A percentile compares a stretch with the other conserved stretches of the same genome.
phyloP scores from a whole-genome alignment of 2,888 invertebrate genomes.

The Neoascia interrupta region DNA sequence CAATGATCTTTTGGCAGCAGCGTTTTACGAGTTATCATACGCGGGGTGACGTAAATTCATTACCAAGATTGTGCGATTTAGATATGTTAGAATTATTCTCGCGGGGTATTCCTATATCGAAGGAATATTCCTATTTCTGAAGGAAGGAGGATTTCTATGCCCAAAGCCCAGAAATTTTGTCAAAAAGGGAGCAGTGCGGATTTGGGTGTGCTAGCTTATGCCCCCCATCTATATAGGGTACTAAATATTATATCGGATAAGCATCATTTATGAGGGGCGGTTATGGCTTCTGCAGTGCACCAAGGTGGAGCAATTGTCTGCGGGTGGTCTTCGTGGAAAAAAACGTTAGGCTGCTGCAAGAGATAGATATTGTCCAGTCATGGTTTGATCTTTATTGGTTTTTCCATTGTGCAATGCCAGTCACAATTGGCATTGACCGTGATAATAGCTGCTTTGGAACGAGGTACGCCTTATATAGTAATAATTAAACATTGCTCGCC shows the following conservation, averaged over 20 bases:
- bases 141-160: too few relatives aligned
- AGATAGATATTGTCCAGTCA: conserved; percentile 16
- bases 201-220: conserved; percentile 40
- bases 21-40: too few relatives aligned
- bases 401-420: conserved; percentile 42
- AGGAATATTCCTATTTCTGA: too few relatives aligned
- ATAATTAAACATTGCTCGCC: too few relatives aligned
- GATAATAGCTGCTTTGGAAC: conserved; percentile 15
- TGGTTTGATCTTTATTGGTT: too few relatives aligned
- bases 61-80: too few relatives aligned
- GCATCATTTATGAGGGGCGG: conserved; percentile 50
- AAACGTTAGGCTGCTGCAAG: not conserved
- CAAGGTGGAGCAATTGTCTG: conserved; percentile 35
- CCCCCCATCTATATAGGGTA: conserved; percentile 47
- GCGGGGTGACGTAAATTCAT: too few relatives aligned
- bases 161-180: too few relatives aligned
- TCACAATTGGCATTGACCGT: conserved; percentile 58
- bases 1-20: too few relatives aligned
- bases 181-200: conserved; percentile 23
- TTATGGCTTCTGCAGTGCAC: conserved; percentile 53
- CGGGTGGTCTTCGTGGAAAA: conserved; percentile 56
- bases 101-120: too few relatives aligned
- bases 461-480: too few relatives aligned
- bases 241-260: conserved; percentile 60
- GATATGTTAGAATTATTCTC: too few relatives aligned